A percentile compares a stretch with the other conserved stretches of the same genome.
These are phyloP conservation scores for Xyrauchen texanus DNA, from an alignment of 2,113 vertebrate species.

Conservation along the genomic window DNA sequence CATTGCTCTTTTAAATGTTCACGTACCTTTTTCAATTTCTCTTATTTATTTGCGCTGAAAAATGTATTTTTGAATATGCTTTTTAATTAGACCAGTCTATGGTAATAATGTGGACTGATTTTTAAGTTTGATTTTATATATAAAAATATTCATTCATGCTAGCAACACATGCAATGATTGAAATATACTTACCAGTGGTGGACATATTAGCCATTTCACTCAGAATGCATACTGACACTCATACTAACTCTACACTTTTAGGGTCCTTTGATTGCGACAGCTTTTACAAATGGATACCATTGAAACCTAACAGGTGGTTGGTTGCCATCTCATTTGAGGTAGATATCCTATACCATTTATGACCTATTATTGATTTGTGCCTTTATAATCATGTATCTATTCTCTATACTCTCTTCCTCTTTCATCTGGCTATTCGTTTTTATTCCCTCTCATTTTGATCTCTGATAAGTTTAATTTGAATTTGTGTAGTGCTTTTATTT, in stretches of 20 bases:
- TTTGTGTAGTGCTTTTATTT: constrained; percentile 20
- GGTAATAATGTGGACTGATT: constrained; percentile 10
- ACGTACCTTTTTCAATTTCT: neutral
- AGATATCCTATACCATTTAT: constrained; percentile 84
- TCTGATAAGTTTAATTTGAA: constrained; percentile 20
- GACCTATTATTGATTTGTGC: constrained; percentile 42
- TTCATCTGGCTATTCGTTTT: constrained; percentile 8
- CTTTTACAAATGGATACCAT: constrained; percentile 98
- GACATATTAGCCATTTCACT: constrained; percentile 70
- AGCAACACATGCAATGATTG: constrained; percentile 76
- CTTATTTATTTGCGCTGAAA: neutral
- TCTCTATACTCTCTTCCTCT: constrained; percentile 7
- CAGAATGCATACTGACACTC: constrained; percentile 79
- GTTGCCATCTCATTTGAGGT: constrained; percentile 92
- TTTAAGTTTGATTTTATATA: neutral
- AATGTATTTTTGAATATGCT: neutral
- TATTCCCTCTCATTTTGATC: constrained; percentile 32
- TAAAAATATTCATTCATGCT: constrained; percentile 80
- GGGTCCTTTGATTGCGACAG: constrained; percentile 96
- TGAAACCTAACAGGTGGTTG: constrained; percentile 89
- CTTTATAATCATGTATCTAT: constrained; percentile 35
- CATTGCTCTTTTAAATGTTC: too few relatives aligned
- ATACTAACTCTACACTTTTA: constrained; percentile 93
- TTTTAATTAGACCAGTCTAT: neutral
- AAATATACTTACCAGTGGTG: constrained; percentile 71